Base-by-base conservation (phyloP, 2,797 vertebrate species). In the Champsocephalus esox region DNA sequence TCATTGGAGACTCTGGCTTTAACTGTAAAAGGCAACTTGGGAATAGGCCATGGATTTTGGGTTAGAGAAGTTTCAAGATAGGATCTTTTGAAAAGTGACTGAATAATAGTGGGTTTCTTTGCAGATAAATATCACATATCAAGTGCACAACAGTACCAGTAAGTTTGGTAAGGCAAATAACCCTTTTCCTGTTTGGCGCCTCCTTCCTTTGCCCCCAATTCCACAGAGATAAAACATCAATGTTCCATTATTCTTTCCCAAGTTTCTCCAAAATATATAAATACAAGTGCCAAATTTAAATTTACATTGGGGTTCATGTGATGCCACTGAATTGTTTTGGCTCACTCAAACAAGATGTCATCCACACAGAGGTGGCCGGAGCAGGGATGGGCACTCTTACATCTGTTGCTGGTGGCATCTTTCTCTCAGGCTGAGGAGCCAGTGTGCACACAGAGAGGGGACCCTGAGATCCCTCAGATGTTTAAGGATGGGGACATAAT, bases 401-500 rank as follows among this genome's bases (percentile, higher is more conserved):
- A 89, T 16, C 51, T 93, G 9, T 12, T 92, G 41, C 0, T 93
- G 44, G 43, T 90, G 43, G 82, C 14, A 1, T 86, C 79, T 74
- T 84, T 92, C 38, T 90, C 89, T 57, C 75, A 58, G 48, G 75
- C 83, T 16, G 75, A 91, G 59, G 82, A 87, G 24, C 60, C n/a
- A 1, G 4, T 84, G n/a, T 95, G 94, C 79, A 76, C 46, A 0
- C 77, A 9, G 41, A 88, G 70, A 64, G 93, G 89, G 44, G 83
- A 89, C 2, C 69, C 84, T 55, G 89, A 93, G 1, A 78, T 67
- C 0, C 92, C 92, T 0, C 89, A 92, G 60, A 51, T 95, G 21
- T 92, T 49, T 32, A 92, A 92, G 60, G 77, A 92, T 34, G 94
- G 94, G 1, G 90, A 94, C 64, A 90, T 95, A 43, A 80, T 90